Conservation (phyloP, 2,113 vertebrate genomes). For the Caranx melampygus region DNA sequence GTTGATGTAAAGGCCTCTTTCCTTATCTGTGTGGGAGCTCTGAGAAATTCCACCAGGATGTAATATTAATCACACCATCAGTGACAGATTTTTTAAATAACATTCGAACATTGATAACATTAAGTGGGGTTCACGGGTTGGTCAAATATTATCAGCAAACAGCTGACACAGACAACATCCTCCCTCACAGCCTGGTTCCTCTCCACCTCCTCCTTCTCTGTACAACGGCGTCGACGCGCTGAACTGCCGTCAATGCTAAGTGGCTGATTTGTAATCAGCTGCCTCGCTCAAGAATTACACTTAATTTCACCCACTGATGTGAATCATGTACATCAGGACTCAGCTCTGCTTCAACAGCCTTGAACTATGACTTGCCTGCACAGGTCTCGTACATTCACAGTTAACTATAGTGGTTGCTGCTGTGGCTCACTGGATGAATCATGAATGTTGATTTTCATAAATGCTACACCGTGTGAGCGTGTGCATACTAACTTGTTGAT, state of each 20-base stretch:
- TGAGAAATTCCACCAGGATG: slow-evolving; percentile 1
- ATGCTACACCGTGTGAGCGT: background rate
- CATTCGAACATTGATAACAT: slow-evolving; percentile 2
- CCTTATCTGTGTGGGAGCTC: slow-evolving; percentile 14
- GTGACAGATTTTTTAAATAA: slow-evolving; percentile 2
- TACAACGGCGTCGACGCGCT: background rate
- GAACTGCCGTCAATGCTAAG: background rate
- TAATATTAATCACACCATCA: slow-evolving; percentile 6
- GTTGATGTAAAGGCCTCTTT: background rate
- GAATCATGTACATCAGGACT: background rate
- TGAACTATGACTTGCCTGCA: background rate
- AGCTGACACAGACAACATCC: slow-evolving; percentile 1
- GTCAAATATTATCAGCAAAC: slow-evolving; percentile 1
- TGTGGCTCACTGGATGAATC: background rate
- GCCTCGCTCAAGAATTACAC: background rate
- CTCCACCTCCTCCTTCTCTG: background rate
- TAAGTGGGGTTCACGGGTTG: background rate
- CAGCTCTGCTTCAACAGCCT: background rate
- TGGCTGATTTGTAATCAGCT: slow-evolving; percentile 6
- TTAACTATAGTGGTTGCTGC: background rate
- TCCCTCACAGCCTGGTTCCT: background rate
- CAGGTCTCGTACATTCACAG: background rate
- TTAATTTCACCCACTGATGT: background rate
- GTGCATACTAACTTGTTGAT: too few relatives aligned
- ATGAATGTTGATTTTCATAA: background rate